Evolutionary conservation across 2,797 vertebrate species (phyloP), one percentile per base, ranked within the genome.

Genomic region (Anniella stebbinsi): DNA sequence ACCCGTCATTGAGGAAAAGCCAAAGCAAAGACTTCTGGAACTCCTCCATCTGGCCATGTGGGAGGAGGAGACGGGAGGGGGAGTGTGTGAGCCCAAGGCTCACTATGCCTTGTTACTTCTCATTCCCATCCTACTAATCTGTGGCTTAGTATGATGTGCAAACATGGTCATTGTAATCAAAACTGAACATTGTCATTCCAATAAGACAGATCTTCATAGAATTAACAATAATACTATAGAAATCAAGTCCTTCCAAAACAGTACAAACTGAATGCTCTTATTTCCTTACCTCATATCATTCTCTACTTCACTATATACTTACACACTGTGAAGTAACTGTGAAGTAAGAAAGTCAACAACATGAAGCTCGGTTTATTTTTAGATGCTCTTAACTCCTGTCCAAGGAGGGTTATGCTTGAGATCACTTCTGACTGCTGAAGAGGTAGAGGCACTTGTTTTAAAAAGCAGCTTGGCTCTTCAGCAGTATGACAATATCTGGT

Each of bases 271-370:
- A 18, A 8, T 6, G 45, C 2, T 11, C n/a, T 45, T 23, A 9
- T 57, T 21, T 57, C 48, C 33, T n/a, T 51, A 60, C 25, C 6
- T 23, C 48, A 51, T 51, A 76, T 25, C 45, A 78, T 30, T 23
- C 17, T 54, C 9, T 60, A 80, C 78, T 3, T 36, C 51, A n/a
- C 38, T 76, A 15, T 87, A 91, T 0, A 0, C 63, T 81, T 88
- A 86, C 89, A 85, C 75, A 80, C 60, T 73, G 83, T 92, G 80
- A 93, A 92, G 17, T 92, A 88, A 88, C 84, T 81, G 60, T 51
- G 4, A 51, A 25, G 57, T 60, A 6, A 23, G 91, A 93, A 38
- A 0, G 0, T 41, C 25, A 41, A 84, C 10, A 25, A 41, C 2
- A 30, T 41, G n/a, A 66, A 38, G 23, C 81, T 45, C 8, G 57